Percentiles rank a stretch among this genome's conserved stretches.
Conservation (phyloP, 2,113 vertebrate genomes). For the Carassius gibelio region DNA sequence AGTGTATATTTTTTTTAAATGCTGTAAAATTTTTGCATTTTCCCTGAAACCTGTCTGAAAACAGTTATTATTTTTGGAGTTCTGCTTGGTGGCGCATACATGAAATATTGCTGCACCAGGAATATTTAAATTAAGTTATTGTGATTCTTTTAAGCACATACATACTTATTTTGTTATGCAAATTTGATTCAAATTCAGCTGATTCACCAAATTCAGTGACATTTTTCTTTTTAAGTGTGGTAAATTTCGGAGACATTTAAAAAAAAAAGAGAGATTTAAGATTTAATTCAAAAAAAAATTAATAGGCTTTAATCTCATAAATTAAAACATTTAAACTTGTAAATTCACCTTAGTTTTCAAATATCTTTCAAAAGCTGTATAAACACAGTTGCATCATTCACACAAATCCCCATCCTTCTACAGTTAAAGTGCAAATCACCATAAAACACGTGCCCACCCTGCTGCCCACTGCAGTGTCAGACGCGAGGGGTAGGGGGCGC, state of each 20-base stretch:
- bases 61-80: not conserved
- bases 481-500: constrained; percentile 66
- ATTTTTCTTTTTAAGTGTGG: not conserved
- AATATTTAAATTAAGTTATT: not conserved
- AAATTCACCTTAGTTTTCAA: not conserved
- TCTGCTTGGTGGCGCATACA: not conserved
- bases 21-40: not conserved
- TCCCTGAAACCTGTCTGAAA: not conserved
- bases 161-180: not conserved
- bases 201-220: not conserved
- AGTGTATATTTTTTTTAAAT: not conserved
- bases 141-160: not conserved
- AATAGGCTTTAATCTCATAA: not conserved
- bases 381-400: not conserved
- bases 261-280: not conserved
- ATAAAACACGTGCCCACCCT: not conserved
- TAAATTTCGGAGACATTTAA: not conserved
- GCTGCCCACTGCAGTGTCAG: constrained; percentile 20
- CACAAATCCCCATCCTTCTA: constrained; percentile 2
- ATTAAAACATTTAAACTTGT: not conserved
- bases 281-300: not conserved
- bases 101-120: not conserved
- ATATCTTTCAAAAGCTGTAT: not conserved
- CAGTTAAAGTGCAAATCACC: not conserved
- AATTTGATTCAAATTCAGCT: not conserved